A percentile compares a stretch with the other conserved stretches of the same genome.
Conservation (phyloP, 1,140 invertebrate species). For the Drosophila mayri region DNA sequence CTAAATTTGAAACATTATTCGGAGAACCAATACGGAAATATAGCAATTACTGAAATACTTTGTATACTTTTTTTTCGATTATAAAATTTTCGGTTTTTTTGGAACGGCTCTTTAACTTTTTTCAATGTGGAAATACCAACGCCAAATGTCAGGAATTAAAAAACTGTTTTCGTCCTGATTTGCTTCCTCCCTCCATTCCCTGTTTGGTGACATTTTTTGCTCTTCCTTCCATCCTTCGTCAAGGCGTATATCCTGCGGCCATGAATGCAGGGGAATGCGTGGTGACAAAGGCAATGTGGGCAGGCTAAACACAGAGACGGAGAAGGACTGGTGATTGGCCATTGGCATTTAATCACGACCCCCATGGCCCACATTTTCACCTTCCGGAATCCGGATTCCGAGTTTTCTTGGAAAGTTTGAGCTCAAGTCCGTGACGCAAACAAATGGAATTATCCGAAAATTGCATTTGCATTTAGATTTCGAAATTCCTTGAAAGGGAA, state of each 20-base stretch:
- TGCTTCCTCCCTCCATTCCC: slow-evolving; percentile 23
- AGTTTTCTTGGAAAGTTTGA: slow-evolving; percentile 12
- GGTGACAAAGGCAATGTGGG: slow-evolving; percentile 7
- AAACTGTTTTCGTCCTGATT: slow-evolving; percentile 58
- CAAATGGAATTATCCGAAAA: slow-evolving; percentile 32
- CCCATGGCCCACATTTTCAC: slow-evolving; percentile 12
- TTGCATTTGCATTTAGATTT: slow-evolving; percentile 31
- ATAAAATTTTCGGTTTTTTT: background rate
- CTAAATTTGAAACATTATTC: too few relatives aligned
- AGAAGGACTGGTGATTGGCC: slow-evolving; percentile 50
- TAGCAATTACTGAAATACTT: too few relatives aligned
- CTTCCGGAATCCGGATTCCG: background rate
- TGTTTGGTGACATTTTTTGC: background rate
- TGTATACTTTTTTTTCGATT: background rate
- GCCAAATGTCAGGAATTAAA: slow-evolving; percentile 57
- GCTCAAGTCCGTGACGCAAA: slow-evolving; percentile 18
- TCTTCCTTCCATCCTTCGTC: background rate
- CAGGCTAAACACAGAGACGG: background rate
- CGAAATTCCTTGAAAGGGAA: slow-evolving; percentile 6
- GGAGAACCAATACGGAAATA: too few relatives aligned
- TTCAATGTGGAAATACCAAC: slow-evolving; percentile 52
- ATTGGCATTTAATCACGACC: slow-evolving; percentile 66
- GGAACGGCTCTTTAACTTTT: background rate
- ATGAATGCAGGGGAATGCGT: slow-evolving; percentile 23
- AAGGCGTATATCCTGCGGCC: slow-evolving; percentile 9